Conservation (phyloP, 23 tunicate genomes). For the Halocynthia roretzi region DNA sequence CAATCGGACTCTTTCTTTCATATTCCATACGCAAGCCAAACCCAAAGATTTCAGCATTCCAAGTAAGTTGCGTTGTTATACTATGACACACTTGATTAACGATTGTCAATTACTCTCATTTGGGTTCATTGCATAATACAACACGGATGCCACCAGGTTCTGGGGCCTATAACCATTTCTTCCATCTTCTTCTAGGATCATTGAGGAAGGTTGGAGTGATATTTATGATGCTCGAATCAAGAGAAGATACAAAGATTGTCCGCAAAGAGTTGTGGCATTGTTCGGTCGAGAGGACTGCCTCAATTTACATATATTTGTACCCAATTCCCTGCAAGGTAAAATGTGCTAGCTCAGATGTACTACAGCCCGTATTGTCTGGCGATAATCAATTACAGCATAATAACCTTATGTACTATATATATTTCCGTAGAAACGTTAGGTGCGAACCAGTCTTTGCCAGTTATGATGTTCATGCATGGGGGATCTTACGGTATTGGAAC, state of each 20-base stretch:
- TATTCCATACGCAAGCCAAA: slow-evolving; percentile 14
- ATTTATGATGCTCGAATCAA: slow-evolving; percentile 13
- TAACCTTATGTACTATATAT: neutral
- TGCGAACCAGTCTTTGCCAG: slow-evolving; percentile 3
- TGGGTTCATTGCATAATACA: neutral
- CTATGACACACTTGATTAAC: neutral
- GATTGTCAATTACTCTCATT: neutral
- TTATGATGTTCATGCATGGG: slow-evolving; percentile 28
- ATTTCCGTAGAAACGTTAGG: slow-evolving; percentile 3
- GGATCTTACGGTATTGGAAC: slow-evolving; percentile 15
- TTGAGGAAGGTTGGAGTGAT: slow-evolving; percentile 18
- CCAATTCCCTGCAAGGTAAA: neutral
- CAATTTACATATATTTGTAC: slow-evolving; percentile 24
- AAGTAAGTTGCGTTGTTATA: slow-evolving; percentile 1
- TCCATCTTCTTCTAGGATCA: neutral
- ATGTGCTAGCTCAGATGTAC: too few species aligned
- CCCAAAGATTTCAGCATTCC: slow-evolving; percentile 5
- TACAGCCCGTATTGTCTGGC: too few species aligned
- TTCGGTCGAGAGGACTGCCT: slow-evolving; percentile 24
- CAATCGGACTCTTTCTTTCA: slow-evolving; percentile 16
- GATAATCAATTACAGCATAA: neutral
- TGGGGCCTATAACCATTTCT: neutral
- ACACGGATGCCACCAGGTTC: neutral
- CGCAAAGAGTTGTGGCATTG: neutral
- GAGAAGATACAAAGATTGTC: slow-evolving; percentile 14